Percentiles rank a stretch among this genome's conserved stretches.
These are phyloP conservation scores for Phytoseiulus persimilis DNA, from an alignment of 2,888 invertebrate genomes.

Conservation along the genomic window DNA sequence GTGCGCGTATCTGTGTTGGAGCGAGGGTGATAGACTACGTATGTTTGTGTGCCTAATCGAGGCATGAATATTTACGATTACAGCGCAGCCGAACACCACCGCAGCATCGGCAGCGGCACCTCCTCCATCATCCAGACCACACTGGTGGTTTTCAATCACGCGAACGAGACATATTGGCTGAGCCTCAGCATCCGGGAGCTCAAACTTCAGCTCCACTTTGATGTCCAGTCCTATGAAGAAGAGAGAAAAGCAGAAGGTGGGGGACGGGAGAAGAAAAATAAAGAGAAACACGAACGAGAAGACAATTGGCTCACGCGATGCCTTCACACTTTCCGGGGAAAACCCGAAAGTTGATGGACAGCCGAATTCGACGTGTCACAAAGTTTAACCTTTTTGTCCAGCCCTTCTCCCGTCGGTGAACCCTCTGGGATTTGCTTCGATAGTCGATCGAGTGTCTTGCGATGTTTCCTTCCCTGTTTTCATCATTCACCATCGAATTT, in stretches of 20 bases:
- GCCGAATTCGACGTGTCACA: neutral
- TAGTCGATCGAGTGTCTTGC: neutral
- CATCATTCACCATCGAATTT: neutral
- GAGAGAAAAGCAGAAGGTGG: neutral
- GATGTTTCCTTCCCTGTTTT: neutral
- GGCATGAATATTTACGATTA: slow-evolving; percentile 5
- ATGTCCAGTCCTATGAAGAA: neutral
- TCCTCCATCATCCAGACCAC: slow-evolving; percentile 5
- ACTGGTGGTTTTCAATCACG: slow-evolving; percentile 5
- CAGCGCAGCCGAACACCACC: neutral
- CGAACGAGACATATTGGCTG: neutral
- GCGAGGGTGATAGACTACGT: neutral
- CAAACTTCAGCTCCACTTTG: neutral
- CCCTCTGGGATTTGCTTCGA: neutral
- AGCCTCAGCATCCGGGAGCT: neutral
- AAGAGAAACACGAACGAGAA: neutral
- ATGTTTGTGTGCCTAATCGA: slow-evolving; percentile 5
- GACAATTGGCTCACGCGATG: slow-evolving; percentile 5
- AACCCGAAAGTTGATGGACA: neutral
- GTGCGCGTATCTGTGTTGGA: neutral
- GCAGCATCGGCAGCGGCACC: neutral
- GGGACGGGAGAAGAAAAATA: neutral
- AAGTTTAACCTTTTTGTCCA: slow-evolving; percentile 5
- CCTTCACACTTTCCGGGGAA: neutral
- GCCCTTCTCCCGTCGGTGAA: neutral